Conservation (phyloP, 2,888 invertebrate species). For the Drosophila flavopinicola region DNA sequence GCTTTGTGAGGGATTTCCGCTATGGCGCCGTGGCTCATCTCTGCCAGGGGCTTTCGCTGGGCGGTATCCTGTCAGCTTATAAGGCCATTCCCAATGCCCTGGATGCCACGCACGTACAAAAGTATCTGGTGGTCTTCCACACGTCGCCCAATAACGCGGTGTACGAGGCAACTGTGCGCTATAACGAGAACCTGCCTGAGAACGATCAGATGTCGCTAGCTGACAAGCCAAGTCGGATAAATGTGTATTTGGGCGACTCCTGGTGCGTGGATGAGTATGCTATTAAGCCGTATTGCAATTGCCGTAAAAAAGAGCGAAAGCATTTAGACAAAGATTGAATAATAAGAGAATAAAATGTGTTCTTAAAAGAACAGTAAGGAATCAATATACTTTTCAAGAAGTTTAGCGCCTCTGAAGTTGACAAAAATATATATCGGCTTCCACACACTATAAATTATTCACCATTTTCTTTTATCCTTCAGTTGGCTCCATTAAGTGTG, state of each 20-base stretch:
- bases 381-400: too few relatives aligned
- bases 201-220: slow-evolving; percentile 84
- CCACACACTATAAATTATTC: too few relatives aligned
- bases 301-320: too few relatives aligned
- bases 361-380: too few relatives aligned
- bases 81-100: slow-evolving; percentile 64
- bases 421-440: too few relatives aligned
- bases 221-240: slow-evolving; percentile 87
- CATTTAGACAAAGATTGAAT: too few relatives aligned
- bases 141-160: slow-evolving; percentile 88
- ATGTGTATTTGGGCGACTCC: slow-evolving; percentile 85
- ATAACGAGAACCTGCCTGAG: slow-evolving; percentile 61
- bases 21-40: slow-evolving; percentile 78
- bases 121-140: slow-evolving; percentile 88
- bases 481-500: slow-evolving; percentile 2
- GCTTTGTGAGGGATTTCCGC: slow-evolving; percentile 66
- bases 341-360: too few relatives aligned
- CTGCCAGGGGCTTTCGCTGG: slow-evolving; percentile 86
- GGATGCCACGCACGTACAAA: slow-evolving; percentile 59
- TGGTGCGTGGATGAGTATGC: slow-evolving; percentile 85
- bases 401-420: too few relatives aligned
- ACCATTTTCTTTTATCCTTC: background rate
- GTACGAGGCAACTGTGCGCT: slow-evolving; percentile 89
- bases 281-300: slow-evolving; percentile 87
- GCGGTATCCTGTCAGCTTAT: slow-evolving; percentile 86